phyloP scores from a whole-genome alignment of 2,797 vertebrate genomes.

The Steatocranus sp. region DNA sequence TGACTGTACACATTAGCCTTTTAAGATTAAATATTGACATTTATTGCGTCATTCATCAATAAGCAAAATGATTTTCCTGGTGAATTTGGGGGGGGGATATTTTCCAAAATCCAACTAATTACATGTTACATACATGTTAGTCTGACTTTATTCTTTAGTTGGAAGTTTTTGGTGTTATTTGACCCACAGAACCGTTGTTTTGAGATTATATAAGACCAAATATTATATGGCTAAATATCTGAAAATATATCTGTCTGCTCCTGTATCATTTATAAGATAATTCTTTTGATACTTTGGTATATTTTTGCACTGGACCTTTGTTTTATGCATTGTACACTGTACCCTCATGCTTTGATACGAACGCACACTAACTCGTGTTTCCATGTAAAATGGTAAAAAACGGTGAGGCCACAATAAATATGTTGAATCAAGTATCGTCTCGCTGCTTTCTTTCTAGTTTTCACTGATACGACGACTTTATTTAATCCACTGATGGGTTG shows the following conservation, averaged over 20 bases:
- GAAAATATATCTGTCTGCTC: constrained; percentile 1
- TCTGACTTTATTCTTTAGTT: background rate
- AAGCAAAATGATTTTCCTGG: background rate
- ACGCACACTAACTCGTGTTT: constrained; percentile 36
- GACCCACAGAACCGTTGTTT: background rate
- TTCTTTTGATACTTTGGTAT: background rate
- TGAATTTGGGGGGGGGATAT: background rate
- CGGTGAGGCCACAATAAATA: constrained; percentile 49
- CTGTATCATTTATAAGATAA: background rate
- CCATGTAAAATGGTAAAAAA: constrained; percentile 32
- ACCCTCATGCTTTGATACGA: constrained; percentile 25
- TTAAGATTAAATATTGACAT: background rate
- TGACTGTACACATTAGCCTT: background rate
- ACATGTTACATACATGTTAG: background rate
- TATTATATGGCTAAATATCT: constrained; percentile 17
- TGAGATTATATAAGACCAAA: constrained; percentile 15
- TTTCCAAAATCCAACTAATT: background rate
- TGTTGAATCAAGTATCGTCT: background rate
- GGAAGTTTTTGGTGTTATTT: background rate
- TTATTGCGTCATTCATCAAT: background rate
- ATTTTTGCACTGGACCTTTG: constrained; percentile 63
- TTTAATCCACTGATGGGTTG: background rate
- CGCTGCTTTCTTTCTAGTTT: background rate
- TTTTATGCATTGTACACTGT: constrained; percentile 43
- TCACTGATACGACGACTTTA: background rate